These are phyloP conservation scores for Cybosia mesomella DNA, from an alignment of 2,888 invertebrate species.

Conservation along the genomic window DNA sequence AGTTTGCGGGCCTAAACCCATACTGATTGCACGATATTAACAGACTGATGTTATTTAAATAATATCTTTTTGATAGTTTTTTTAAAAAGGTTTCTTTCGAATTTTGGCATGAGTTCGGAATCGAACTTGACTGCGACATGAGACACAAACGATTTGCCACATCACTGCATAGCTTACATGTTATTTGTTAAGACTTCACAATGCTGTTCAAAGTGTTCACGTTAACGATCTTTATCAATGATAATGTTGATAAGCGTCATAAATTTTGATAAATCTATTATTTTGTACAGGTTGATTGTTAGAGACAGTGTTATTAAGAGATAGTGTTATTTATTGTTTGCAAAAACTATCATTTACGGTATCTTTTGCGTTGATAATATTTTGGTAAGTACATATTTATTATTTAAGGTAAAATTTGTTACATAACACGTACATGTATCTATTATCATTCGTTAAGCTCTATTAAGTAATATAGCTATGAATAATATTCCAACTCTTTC, in stretches of 20 bases:
- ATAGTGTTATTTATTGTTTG: slow-evolving; percentile 20
- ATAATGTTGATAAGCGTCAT: slow-evolving; percentile 3
- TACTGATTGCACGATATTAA: neutral
- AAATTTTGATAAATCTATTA: slow-evolving; percentile 13
- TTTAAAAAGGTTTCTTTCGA: neutral
- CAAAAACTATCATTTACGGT: slow-evolving; percentile 4
- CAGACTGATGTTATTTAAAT: neutral
- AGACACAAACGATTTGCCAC: neutral
- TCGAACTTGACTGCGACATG: neutral
- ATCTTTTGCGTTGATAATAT: slow-evolving; percentile 15
- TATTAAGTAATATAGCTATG: neutral
- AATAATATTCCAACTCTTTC: neutral
- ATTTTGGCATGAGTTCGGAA: neutral
- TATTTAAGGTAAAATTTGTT: neutral
- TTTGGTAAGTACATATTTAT: slow-evolving; percentile 6
- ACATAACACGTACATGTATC: neutral
- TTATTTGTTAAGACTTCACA: neutral
- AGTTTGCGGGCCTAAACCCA: neutral
- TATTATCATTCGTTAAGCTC: neutral
- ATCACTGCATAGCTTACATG: neutral
- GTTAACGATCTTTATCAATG: slow-evolving; percentile 8
- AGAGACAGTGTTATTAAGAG: slow-evolving; percentile 15
- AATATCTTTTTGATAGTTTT: neutral
- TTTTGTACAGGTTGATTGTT: slow-evolving; percentile 11
- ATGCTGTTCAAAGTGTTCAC: neutral